Evolutionary conservation across 2,797 vertebrate genomes (phyloP).

Genomic region (Amblyraja radiata): DNA sequence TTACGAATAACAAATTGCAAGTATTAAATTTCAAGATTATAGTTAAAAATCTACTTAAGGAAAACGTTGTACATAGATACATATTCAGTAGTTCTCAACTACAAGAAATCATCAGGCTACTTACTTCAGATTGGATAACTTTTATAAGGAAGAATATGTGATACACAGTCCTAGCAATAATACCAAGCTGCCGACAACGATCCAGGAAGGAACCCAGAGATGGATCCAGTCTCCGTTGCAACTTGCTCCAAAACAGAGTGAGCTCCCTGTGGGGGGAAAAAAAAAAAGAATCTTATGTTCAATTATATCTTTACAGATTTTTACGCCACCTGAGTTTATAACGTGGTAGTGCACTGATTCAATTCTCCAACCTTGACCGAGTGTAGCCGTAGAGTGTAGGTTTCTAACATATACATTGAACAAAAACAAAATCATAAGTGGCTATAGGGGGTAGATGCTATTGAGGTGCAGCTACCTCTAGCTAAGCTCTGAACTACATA

Average conservation of each 20-base stretch:
- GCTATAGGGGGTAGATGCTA: not conserved
- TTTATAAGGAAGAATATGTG: constrained; percentile 92
- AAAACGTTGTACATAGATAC: no score
- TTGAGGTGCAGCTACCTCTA: no score
- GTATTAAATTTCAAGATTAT: not conserved
- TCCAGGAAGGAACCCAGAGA: constrained; percentile 85
- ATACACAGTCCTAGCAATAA: constrained; percentile 87
- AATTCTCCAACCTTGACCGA: not conserved
- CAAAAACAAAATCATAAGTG: not conserved
- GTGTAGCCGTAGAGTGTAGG: not conserved
- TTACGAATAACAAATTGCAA: not conserved
- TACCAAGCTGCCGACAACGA: constrained; percentile 91
- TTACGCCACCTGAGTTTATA: not conserved
- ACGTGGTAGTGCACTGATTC: not conserved
- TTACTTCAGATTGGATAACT: constrained; percentile 89
- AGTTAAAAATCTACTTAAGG: not conserved
- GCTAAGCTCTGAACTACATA: no score
- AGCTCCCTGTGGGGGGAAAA: constrained; percentile 72
- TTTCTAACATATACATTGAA: not conserved
- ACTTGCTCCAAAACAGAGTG: constrained; percentile 91
- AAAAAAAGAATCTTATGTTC: not conserved
- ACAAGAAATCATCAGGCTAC: constrained; percentile 43
- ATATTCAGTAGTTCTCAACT: not conserved
- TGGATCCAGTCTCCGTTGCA: constrained; percentile 86
- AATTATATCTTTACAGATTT: not conserved